Evolutionary conservation across 2,888 invertebrate species (phyloP).

Genomic region (Eupelmus urozonus): DNA sequence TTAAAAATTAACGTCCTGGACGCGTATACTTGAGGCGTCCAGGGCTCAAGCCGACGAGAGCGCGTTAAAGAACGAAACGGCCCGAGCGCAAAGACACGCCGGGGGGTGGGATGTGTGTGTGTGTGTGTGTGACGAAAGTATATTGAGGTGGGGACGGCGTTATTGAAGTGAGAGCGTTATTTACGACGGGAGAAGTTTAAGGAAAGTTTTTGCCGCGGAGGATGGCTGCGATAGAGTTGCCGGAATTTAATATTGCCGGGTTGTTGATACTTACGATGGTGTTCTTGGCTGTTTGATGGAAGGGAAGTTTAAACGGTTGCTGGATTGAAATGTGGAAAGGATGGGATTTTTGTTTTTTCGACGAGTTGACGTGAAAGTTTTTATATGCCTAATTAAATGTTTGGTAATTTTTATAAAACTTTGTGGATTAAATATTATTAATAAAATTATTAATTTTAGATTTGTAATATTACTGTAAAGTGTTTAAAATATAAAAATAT

Average conservation of each 20-base stretch:
- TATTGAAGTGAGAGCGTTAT: slow-evolving; percentile 12
- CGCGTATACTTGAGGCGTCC: neutral
- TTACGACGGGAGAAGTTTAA: neutral
- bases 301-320: no score
- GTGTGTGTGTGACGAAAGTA: slow-evolving; percentile 32
- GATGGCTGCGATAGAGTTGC: neutral
- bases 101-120: neutral
- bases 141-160: neutral
- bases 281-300: no score
- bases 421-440: no score
- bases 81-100: neutral
- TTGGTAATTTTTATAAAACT: no score
- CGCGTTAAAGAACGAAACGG: slow-evolving; percentile 30
- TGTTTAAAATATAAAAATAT: no score
- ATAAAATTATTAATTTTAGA: no score
- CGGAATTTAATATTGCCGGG: neutral
- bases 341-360: no score
- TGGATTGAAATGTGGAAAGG: no score
- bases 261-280: no score
- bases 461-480: no score
- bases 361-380: no score
- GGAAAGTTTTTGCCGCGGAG: neutral
- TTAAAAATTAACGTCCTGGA: slow-evolving; percentile 50
- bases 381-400: no score
- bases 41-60: neutral